Conservation (phyloP, 1,140 invertebrate genomes). For the Hormaphis cornu region DNA sequence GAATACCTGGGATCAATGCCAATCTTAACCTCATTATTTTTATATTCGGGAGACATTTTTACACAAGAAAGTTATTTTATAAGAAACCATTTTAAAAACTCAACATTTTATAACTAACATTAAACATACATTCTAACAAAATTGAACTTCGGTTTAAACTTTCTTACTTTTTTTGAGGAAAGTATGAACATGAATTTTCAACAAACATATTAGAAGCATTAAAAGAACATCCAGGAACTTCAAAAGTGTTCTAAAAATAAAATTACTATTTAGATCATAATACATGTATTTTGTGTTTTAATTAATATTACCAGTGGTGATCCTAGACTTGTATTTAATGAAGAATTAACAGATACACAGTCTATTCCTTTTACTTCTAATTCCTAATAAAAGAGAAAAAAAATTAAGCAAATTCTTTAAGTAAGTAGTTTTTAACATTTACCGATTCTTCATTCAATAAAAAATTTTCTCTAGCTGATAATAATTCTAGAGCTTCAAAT, state of each 20-base stretch:
- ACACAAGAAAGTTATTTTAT: too few relatives aligned
- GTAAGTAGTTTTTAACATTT: neutral
- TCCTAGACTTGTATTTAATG: neutral
- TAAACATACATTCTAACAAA: too few relatives aligned
- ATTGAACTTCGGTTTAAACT: too few relatives aligned
- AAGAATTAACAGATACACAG: neutral
- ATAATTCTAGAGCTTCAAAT: conserved; percentile 23
- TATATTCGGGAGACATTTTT: too few relatives aligned
- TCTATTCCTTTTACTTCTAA: neutral
- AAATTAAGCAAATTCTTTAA: neutral
- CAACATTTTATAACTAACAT: too few relatives aligned
- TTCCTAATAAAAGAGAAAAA: neutral
- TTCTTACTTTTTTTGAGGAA: neutral
- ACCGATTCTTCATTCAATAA: conserved; percentile 2
- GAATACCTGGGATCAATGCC: too few relatives aligned
- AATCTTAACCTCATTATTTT: too few relatives aligned
- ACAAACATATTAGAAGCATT: neutral
- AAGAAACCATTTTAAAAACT: too few relatives aligned
- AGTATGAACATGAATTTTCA: neutral
- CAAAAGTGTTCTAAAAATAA: neutral
- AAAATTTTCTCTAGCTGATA: conserved; percentile 15
- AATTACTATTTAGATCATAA: neutral
- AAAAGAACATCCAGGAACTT: neutral
- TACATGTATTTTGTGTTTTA: neutral
- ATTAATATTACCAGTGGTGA: neutral